Evolutionary conservation across 1,140 invertebrate genomes (phyloP).

Genomic region (Lepidurus apus): DNA sequence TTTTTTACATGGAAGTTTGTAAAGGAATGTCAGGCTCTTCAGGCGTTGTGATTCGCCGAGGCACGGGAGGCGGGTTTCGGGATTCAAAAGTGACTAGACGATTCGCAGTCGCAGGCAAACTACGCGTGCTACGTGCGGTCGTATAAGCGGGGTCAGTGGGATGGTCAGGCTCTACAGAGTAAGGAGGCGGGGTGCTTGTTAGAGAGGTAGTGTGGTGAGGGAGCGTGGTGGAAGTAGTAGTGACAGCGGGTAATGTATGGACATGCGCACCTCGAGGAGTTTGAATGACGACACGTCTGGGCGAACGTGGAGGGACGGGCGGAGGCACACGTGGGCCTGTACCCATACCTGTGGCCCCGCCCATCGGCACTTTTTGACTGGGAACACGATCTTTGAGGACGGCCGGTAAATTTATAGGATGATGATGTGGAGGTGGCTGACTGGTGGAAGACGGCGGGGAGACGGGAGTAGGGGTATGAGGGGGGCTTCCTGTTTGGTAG

Average conservation of each 20-base stretch:
- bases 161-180: neutral
- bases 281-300: conserved; percentile 42
- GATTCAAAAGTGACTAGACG: conserved; percentile 36
- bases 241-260: conserved; percentile 8
- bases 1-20: conserved; percentile 5
- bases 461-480: conserved; percentile 37
- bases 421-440: conserved; percentile 38
- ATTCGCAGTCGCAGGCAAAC: conserved; percentile 34
- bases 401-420: conserved; percentile 56
- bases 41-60: conserved; percentile 35
- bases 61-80: conserved; percentile 36
- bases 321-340: conserved; percentile 37
- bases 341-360: conserved; percentile 35
- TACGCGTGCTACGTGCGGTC: conserved; percentile 36
- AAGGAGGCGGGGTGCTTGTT: neutral
- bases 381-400: conserved; percentile 60
- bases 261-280: conserved; percentile 12
- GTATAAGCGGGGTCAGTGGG: conserved; percentile 30
- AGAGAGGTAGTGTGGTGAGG: neutral
- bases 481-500: conserved; percentile 33
- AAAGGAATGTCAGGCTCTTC: conserved; percentile 31
- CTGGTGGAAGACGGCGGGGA: conserved; percentile 41
- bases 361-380: conserved; percentile 4
- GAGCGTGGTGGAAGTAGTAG: neutral
- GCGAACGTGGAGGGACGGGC: conserved; percentile 44